Percentiles rank a stretch among this genome's conserved stretches.
These are phyloP conservation scores for Ganaspis brasiliensis DNA, from an alignment of 2,888 invertebrate species.

Conservation along the genomic window DNA sequence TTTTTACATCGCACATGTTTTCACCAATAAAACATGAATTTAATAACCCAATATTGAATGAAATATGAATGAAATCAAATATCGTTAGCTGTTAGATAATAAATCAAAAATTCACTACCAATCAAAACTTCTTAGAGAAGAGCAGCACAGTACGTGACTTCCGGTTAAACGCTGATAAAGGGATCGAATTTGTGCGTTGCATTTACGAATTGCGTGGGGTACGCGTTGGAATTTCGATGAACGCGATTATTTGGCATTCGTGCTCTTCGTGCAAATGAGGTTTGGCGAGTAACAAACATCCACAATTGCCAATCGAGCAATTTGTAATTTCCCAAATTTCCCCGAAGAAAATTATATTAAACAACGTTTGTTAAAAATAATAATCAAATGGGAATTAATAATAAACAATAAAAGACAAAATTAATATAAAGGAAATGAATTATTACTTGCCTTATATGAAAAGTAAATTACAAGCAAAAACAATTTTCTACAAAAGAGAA, in stretches of 20 bases:
- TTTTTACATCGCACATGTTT: too few species aligned
- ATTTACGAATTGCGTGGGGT: conserved; percentile 64
- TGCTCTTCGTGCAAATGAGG: conserved; percentile 53
- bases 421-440: too few species aligned
- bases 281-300: conserved; percentile 21
- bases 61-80: too few species aligned
- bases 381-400: too few species aligned
- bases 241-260: conserved; percentile 65
- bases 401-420: too few species aligned
- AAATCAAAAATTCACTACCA: too few species aligned
- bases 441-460: too few species aligned
- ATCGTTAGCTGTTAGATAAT: background rate
- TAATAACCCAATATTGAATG: too few species aligned
- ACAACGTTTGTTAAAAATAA: background rate
- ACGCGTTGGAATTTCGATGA: conserved; percentile 70
- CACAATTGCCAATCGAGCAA: background rate
- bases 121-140: background rate
- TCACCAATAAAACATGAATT: too few species aligned
- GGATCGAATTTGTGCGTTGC: conserved; percentile 64
- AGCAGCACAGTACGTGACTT: conserved; percentile 62
- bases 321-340: background rate
- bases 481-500: too few species aligned
- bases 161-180: conserved; percentile 68
- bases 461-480: too few species aligned
- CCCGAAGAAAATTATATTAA: background rate